These are phyloP conservation scores for Boulengeromyrus knoepffleri DNA, from an alignment of 2,113 vertebrate genomes.

Conservation along the genomic window DNA sequence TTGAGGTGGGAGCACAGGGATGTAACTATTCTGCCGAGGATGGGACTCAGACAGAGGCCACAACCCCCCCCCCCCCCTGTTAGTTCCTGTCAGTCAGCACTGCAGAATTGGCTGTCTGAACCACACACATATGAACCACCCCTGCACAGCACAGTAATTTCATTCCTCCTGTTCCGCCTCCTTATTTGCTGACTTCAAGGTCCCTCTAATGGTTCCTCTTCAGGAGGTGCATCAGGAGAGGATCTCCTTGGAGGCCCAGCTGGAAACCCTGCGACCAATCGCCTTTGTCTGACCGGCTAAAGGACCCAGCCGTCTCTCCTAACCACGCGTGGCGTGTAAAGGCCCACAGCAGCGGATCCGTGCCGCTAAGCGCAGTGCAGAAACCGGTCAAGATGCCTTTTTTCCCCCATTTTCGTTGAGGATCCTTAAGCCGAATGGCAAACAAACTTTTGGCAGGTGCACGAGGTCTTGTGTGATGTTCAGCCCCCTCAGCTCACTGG, in stretches of 20 bases:
- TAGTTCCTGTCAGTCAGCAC: background rate
- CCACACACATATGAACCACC: background rate
- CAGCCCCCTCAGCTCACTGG: background rate
- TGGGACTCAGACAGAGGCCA: background rate
- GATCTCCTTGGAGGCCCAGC: slow-evolving; percentile 83
- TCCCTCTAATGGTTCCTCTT: slow-evolving; percentile 22
- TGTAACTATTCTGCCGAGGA: background rate
- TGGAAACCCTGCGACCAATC: slow-evolving; percentile 83
- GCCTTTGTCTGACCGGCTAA: slow-evolving; percentile 66
- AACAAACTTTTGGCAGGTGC: background rate
- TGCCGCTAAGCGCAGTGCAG: background rate
- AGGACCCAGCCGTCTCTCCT: background rate
- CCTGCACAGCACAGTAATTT: background rate
- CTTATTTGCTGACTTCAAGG: background rate
- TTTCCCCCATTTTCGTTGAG: background rate
- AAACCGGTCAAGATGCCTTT: background rate
- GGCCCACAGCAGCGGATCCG: background rate
- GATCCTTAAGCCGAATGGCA: background rate
- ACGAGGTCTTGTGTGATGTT: background rate
- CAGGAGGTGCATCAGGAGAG: slow-evolving; percentile 89
- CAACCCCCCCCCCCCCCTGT: background rate
- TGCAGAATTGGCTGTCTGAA: background rate
- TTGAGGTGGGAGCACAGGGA: background rate
- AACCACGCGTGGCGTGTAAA: background rate
- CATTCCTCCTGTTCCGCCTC: background rate